Conservation (phyloP, 1,140 invertebrate genomes). For the Steinernema feltiae region DNA sequence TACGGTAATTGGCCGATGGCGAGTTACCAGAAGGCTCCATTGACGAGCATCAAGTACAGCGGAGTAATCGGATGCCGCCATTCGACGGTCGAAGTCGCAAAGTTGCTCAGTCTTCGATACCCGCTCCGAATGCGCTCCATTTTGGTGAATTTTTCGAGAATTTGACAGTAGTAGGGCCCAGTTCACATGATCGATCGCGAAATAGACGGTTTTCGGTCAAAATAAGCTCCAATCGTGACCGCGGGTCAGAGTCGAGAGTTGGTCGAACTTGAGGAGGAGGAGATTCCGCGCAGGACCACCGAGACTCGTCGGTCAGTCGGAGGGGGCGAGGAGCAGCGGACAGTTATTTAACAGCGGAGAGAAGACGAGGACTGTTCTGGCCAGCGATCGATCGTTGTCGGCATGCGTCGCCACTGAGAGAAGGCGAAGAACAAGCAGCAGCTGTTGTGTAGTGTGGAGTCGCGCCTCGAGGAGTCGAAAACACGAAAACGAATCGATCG, state of each 20-base stretch:
- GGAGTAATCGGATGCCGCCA: constrained; percentile 31
- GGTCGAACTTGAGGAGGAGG: neutral
- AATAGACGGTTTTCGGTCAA: neutral
- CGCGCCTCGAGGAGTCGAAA: neutral
- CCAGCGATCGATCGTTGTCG: neutral
- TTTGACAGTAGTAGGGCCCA: neutral
- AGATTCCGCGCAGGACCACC: neutral
- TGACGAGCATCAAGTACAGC: constrained; percentile 31
- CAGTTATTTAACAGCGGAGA: too few species aligned
- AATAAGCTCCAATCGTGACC: neutral
- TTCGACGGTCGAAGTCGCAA: constrained; percentile 20
- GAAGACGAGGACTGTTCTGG: neutral
- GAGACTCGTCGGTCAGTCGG: neutral
- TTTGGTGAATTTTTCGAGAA: neutral
- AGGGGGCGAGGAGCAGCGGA: neutral
- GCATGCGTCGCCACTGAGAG: neutral
- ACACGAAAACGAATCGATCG: neutral
- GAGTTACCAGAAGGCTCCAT: constrained; percentile 30
- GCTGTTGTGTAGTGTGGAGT: neutral
- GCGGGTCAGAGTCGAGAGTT: neutral
- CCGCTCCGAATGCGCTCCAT: neutral
- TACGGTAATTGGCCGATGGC: constrained; percentile 10
- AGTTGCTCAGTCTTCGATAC: neutral
- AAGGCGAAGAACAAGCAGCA: neutral
- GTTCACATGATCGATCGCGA: neutral